These are phyloP conservation scores for Ellobius talpinus DNA, from an alignment of 2,113 vertebrate species.

Conservation along the genomic window DNA sequence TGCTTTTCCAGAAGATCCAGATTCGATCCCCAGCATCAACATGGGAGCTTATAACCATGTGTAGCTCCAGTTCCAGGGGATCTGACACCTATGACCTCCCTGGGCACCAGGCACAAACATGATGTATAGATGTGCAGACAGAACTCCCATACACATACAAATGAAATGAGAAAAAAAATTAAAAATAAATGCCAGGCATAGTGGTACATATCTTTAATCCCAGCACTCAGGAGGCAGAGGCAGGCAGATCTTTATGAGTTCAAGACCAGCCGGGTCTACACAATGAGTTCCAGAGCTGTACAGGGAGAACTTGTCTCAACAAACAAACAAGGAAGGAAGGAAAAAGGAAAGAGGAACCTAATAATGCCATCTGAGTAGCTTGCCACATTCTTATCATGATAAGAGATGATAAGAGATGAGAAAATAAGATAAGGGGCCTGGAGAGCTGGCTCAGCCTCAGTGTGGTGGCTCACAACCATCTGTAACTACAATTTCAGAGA, in stretches of 20 bases:
- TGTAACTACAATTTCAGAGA: background rate
- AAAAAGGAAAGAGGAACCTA: background rate
- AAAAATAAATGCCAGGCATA: background rate
- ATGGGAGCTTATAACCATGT: background rate
- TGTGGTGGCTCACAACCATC: background rate
- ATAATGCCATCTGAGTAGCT: background rate
- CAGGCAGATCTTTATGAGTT: background rate
- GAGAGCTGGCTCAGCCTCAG: background rate
- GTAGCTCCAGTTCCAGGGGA: background rate
- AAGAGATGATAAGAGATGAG: background rate
- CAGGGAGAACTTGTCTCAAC: background rate
- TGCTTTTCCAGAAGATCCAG: background rate
- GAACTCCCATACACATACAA: background rate
- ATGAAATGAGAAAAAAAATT: background rate
- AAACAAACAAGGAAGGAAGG: background rate
- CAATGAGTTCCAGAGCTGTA: background rate
- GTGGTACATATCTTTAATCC: background rate
- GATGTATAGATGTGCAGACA: background rate
- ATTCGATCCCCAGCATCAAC: background rate
- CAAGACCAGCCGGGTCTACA: background rate
- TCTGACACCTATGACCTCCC: background rate
- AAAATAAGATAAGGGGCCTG: too few species aligned
- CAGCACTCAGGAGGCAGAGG: background rate
- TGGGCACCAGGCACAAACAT: background rate
- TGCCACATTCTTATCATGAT: background rate